Evolutionary conservation across 2,113 vertebrate genomes (phyloP).

Genomic region (Bufo gargarizans): DNA sequence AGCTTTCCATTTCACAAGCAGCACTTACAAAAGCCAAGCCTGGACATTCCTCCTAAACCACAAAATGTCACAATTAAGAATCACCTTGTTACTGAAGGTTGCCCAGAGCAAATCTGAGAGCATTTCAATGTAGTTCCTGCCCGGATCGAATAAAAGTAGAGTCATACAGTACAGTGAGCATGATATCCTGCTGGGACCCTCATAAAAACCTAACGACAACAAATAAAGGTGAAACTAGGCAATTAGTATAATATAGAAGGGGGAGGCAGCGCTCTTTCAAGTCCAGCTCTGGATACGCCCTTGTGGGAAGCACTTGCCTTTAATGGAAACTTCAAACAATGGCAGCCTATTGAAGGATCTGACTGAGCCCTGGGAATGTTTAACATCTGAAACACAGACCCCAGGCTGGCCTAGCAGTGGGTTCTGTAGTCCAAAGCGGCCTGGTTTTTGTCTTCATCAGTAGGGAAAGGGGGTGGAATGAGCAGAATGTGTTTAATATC

Average conservation of each 20-base stretch:
- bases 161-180: constrained; percentile 51
- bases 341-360: constrained; percentile 50
- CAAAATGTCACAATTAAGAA: constrained; percentile 54
- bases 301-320: constrained; percentile 57
- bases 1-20: background rate
- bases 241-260: constrained; percentile 57
- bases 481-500: constrained; percentile 57
- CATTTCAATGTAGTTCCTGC: constrained; percentile 42
- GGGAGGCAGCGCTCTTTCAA: constrained; percentile 45
- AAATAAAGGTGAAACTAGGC: constrained; percentile 59
- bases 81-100: constrained; percentile 53
- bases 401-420: constrained; percentile 49
- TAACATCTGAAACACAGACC: constrained; percentile 59
- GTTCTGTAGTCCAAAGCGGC: constrained; percentile 50
- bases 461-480: constrained; percentile 39
- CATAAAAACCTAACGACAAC: constrained; percentile 56
- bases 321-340: constrained; percentile 59
- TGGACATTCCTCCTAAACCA: constrained; percentile 35
- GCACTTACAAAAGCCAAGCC: constrained; percentile 22
- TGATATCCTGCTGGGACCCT: constrained; percentile 54
- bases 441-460: constrained; percentile 55
- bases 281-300: constrained; percentile 46
- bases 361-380: constrained; percentile 50
- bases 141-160: constrained; percentile 5
- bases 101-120: constrained; percentile 45